A percentile compares a stretch with the other conserved stretches of the same genome.
phyloP scores from a whole-genome alignment of 2,888 invertebrate genomes.

The Erannis defoliaria region DNA sequence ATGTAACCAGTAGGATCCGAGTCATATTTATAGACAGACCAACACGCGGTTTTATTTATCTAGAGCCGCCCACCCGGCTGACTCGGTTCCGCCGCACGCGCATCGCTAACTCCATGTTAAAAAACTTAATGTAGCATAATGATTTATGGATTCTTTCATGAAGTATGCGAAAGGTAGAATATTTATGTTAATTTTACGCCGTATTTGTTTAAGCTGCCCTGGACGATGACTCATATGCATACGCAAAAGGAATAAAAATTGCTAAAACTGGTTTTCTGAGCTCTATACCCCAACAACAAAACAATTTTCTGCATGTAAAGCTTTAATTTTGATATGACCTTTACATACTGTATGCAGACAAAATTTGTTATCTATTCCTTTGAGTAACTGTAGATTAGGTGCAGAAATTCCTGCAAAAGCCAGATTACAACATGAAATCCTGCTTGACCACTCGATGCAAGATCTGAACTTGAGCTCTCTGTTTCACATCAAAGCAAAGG shows the following conservation, averaged over 20 bases:
- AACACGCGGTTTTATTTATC: conserved; percentile 76
- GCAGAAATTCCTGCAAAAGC: conserved; percentile 42
- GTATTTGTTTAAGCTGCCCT: conserved; percentile 29
- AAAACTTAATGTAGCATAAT: conserved; percentile 53
- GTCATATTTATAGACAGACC: conserved; percentile 77
- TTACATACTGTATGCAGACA: not conserved
- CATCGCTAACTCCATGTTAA: conserved; percentile 45
- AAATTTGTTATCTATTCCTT: not conserved
- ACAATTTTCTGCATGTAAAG: conserved; percentile 13
- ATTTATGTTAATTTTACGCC: conserved; percentile 35
- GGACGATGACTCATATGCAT: conserved; percentile 28
- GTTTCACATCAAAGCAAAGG: conserved; percentile 54
- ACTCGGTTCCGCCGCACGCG: conserved; percentile 42
- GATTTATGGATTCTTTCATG: conserved; percentile 51
- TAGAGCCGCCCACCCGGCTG: conserved; percentile 62
- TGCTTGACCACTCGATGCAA: conserved; percentile 42
- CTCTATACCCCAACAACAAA: not conserved
- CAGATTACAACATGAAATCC: conserved; percentile 45
- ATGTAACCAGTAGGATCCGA: conserved; percentile 63
- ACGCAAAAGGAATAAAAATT: conserved; percentile 22
- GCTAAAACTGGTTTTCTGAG: conserved; percentile 26
- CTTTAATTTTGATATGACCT: conserved; percentile 3
- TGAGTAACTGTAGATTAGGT: conserved; percentile 28
- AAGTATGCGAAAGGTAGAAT: conserved; percentile 24
- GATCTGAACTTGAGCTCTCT: conserved; percentile 41